Conservation (phyloP, 2,888 invertebrate genomes). For the Cerastis rubricosa region DNA sequence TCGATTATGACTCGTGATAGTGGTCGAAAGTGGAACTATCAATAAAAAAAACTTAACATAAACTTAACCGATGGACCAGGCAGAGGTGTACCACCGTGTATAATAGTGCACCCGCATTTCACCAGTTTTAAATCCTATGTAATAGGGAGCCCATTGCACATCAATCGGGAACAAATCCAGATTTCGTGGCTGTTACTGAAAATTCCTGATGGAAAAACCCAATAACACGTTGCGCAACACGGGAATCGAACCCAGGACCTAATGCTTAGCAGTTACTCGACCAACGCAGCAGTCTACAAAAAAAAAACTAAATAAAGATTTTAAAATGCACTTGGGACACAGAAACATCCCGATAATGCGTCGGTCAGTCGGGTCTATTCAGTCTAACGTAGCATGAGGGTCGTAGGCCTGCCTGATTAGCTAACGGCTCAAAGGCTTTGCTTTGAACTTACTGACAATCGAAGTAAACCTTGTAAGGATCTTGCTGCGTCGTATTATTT, state of each 20-base stretch:
- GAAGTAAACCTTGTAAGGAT: neutral
- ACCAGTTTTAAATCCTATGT: too few species aligned
- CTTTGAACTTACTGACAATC: conserved; percentile 8
- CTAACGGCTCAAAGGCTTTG: conserved; percentile 14
- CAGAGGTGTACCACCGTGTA: too few species aligned
- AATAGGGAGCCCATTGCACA: too few species aligned
- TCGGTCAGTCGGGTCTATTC: neutral
- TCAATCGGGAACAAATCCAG: too few species aligned
- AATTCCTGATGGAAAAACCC: too few species aligned
- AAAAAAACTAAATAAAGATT: neutral
- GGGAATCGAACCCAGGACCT: too few species aligned
- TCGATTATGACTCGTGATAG: neutral
- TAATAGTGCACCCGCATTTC: too few species aligned
- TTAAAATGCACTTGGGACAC: neutral
- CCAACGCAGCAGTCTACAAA: too few species aligned
- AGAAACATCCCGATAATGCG: neutral
- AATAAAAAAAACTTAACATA: neutral
- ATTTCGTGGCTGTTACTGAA: too few species aligned
- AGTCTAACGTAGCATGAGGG: conserved; percentile 18
- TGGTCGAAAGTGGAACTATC: neutral
- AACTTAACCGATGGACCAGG: too few species aligned
- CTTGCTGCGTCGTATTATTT: neutral
- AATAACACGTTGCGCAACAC: too few species aligned
- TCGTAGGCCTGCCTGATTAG: conserved; percentile 25
- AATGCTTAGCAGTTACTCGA: too few species aligned